Conservation (phyloP, 2,888 invertebrate genomes). For the Tetheella fluctuosa region DNA sequence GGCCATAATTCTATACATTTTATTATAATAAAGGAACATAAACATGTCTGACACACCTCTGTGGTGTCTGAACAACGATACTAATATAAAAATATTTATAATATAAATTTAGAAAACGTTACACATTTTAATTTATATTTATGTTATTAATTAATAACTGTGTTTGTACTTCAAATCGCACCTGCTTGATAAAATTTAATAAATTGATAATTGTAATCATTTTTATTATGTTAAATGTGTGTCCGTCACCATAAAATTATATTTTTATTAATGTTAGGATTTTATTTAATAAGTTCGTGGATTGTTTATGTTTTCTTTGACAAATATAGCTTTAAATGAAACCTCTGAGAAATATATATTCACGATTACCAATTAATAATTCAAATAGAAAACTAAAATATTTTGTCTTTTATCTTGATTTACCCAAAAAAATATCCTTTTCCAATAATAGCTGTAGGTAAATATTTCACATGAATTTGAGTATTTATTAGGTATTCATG, state of each 20-base stretch:
- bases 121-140: constrained; percentile 20
- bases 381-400: too few species aligned
- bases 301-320: too few species aligned
- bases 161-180: not conserved
- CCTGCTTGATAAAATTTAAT: not conserved
- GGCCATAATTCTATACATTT: constrained; percentile 65
- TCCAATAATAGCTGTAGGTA: too few species aligned
- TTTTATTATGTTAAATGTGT: not conserved
- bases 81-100: constrained; percentile 26
- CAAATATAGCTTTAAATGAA: too few species aligned
- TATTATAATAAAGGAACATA: constrained; percentile 65
- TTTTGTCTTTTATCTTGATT: too few species aligned
- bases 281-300: not conserved
- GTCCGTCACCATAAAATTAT: not conserved
- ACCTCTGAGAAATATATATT: too few species aligned
- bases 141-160: constrained; percentile 17
- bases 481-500: too few species aligned
- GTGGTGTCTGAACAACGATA: constrained; percentile 57
- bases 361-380: too few species aligned
- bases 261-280: constrained; percentile 4
- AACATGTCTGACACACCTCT: constrained; percentile 60
- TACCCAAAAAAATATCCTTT: too few species aligned
- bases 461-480: too few species aligned
- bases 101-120: constrained; percentile 11
- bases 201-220: not conserved